These are phyloP conservation scores for Cephus pygmeus DNA, from an alignment of 2,888 invertebrate species.

Conservation along the genomic window DNA sequence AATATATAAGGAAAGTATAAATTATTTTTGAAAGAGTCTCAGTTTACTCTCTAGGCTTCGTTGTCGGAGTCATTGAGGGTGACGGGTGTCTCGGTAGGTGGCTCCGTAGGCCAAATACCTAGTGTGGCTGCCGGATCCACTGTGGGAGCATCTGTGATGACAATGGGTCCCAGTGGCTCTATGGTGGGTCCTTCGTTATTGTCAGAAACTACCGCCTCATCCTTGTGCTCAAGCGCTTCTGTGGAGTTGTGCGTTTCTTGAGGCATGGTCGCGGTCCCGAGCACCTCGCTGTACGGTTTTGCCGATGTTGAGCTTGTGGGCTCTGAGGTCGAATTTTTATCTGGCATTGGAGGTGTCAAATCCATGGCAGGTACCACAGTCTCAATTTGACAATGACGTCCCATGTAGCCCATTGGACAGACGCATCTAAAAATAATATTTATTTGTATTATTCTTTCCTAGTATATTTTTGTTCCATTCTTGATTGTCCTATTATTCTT, in stretches of 20 bases:
- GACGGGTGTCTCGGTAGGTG: slow-evolving; percentile 49
- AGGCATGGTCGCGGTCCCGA: background rate
- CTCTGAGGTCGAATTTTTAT: slow-evolving; percentile 18
- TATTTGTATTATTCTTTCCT: background rate
- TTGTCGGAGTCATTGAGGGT: slow-evolving; percentile 57
- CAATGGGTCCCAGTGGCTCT: slow-evolving; percentile 55
- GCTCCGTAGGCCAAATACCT: slow-evolving; percentile 61
- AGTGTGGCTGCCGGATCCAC: slow-evolving; percentile 56
- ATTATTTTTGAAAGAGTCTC: background rate
- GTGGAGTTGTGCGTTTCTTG: background rate
- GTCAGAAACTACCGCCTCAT: slow-evolving; percentile 3
- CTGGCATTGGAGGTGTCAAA: slow-evolving; percentile 52
- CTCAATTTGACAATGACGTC: slow-evolving; percentile 79
- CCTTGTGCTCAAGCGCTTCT: slow-evolving; percentile 13
- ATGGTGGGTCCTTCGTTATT: slow-evolving; percentile 9
- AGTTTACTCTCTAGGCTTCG: slow-evolving; percentile 48
- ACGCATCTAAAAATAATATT: slow-evolving; percentile 70
- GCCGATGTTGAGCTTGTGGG: slow-evolving; percentile 29
- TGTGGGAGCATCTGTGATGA: slow-evolving; percentile 53
- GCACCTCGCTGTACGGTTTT: slow-evolving; percentile 10
- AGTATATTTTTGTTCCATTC: background rate
- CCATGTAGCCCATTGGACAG: slow-evolving; percentile 80
- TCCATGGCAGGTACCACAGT: slow-evolving; percentile 56
- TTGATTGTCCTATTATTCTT: background rate
- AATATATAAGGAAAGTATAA: background rate